A percentile compares a stretch with the other conserved stretches of the same genome.
Evolutionary conservation across 2,113 vertebrate species (phyloP).

Genomic region (Tetrax tetrax): DNA sequence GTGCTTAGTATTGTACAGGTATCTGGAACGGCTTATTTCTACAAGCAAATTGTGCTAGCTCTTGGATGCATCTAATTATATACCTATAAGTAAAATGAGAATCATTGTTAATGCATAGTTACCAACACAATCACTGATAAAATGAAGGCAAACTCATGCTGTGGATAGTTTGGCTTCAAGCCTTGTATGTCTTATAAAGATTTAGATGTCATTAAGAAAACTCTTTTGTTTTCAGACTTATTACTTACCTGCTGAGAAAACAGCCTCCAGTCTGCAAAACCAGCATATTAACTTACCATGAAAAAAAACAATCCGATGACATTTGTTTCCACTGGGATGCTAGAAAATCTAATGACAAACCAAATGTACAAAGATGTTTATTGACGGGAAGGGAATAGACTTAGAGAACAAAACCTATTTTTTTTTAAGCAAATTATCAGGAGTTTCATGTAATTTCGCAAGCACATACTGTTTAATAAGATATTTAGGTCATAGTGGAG

Average conservation of each 20-base stretch:
- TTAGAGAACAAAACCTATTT: background rate
- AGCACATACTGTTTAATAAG: background rate
- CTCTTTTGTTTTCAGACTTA: constrained; percentile 12
- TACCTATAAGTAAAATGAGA: background rate
- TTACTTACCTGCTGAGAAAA: constrained; percentile 27
- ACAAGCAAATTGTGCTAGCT: background rate
- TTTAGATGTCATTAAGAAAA: constrained; percentile 23
- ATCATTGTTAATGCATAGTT: background rate
- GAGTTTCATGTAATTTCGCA: background rate
- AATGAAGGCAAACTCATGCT: background rate
- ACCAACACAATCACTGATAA: background rate
- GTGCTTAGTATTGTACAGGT: background rate
- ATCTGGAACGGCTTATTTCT: background rate
- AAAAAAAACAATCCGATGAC: background rate
- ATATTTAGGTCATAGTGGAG: background rate
- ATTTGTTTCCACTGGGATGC: constrained; percentile 8
- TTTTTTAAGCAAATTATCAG: background rate
- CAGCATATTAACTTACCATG: background rate
- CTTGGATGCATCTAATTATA: background rate
- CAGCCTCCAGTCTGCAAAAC: background rate
- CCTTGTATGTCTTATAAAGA: background rate
- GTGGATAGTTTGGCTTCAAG: constrained; percentile 2
- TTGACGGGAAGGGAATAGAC: background rate
- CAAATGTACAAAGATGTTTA: constrained; percentile 8
- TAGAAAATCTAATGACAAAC: constrained; percentile 30